Base-by-base conservation (phyloP, 2,113 vertebrate species). In the Psilopogon haemacephalus region DNA sequence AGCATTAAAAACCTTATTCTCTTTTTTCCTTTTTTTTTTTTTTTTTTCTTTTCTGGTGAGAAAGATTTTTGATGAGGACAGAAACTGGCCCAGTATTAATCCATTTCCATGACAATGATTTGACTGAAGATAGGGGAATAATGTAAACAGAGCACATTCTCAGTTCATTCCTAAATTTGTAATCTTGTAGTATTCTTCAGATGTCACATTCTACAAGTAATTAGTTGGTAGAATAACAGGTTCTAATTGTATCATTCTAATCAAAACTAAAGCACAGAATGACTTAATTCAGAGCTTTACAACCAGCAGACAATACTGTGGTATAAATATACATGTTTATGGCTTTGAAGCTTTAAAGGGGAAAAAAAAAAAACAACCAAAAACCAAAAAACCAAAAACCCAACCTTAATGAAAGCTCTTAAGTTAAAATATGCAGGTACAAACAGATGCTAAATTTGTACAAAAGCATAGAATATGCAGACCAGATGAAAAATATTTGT, bases 161-260 rank as follows among this genome's bases (percentile, higher is more conserved):
- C 86, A 8, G 77, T 82, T 90, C 93, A 88, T 95, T 96, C 91
- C 84, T 88, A 97, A 95, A 97, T 97, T 96, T 97, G 95, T 96
- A 95, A 97, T 95, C 93, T 96, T 94, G 77, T 88, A 91, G 94
- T 88, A 87, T 96, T 96, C 88, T 97, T 96, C 89, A 95, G 81
- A 94, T 96, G 95, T 96, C 95, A 94, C 78, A 96, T 94, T 91
- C 85, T 93, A 94, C 78, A 92, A 88, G 93, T 96, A 97, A 97
- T 96, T 94, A 92, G 95, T 95, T 89, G 94, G 90, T 92, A 89
- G 93, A 96, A 97, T 94, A 97, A 96, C 95, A 97, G 94, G 88
- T 95, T 96, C 91, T 96, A 97, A 97, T 95, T 96, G 95, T 97
- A 96, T 95, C 94, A 94, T 95, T 96, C 94, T 96, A 96, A 97